Percentiles rank a stretch among this genome's conserved stretches.
Evolutionary conservation across 2,113 vertebrate species (phyloP).

Genomic region (Lampris incognitus): DNA sequence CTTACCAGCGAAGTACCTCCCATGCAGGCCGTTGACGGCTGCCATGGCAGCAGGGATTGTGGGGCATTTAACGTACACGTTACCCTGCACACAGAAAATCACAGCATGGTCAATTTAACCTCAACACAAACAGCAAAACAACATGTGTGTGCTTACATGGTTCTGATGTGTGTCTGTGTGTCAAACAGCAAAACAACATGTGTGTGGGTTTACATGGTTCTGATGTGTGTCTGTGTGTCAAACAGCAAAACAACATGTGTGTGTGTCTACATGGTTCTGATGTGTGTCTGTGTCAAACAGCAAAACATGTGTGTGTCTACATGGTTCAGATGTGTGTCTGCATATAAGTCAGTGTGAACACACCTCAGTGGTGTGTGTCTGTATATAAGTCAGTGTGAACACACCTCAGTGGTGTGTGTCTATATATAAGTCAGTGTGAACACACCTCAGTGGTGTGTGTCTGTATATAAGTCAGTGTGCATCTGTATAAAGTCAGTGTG

Average conservation of each 20-base stretch:
- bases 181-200: not conserved
- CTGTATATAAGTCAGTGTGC: not conserved
- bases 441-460: not conserved
- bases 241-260: not conserved
- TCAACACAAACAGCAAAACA: no score
- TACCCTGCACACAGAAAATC: slow-evolving; percentile 83
- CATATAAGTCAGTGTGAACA: not conserved
- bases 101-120: not conserved
- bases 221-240: not conserved
- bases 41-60: slow-evolving; percentile 94
- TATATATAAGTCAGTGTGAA: not conserved
- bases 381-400: not conserved
- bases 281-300: no score
- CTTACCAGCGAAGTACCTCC: slow-evolving; percentile 95
- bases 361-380: no score
- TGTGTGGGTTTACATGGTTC: no score
- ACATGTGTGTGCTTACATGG: not conserved
- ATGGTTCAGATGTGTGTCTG: not conserved
- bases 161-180: not conserved
- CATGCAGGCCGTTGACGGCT: slow-evolving; percentile 92
- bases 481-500: not conserved
- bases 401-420: slow-evolving; percentile 90
- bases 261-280: not conserved
- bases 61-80: slow-evolving; percentile 97
- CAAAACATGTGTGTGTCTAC: not conserved